Evolutionary conservation across 1,140 invertebrate species (phyloP), one percentile per base, ranked within the genome.

Genomic region (Campoletis sonorensis): DNA sequence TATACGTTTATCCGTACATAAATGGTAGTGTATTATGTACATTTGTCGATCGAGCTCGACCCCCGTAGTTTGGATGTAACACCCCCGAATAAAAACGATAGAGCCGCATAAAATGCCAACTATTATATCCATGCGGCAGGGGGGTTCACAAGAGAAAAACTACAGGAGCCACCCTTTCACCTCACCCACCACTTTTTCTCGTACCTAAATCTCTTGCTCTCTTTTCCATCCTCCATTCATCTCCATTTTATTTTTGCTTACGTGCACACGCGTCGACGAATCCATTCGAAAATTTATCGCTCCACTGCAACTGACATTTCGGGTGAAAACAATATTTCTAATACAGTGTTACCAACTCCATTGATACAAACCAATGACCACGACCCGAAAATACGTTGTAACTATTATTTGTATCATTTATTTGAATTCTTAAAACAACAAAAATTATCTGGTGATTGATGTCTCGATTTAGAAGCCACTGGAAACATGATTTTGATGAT

Each of bases 31-130:
- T 33, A 61, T 78, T 67, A 67, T 78, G 67, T 75, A 61, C 67
- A 45, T 49, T 67, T 45, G 58, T 0, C 58, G 37, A 64, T 16
- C 67, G 58, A 76, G 78, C 79, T 77, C 79, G 76, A 87, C 85
- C 87, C 86, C 84, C 84, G 82, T 81, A 77, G 81, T 82, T 84
- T 79, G 81, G 68, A 79, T 81, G 84, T 83, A 86, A 88, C 87
- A 88, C 87, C 86, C 86, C 84, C 85, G 82, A 85, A 88, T 88
- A 87, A 89, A 89, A 84, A 86, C 83, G 82, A 84, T 83, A 87
- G 21, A 70, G 30, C 61, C 21, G 23, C 86, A 86, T 87, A 85
- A 89, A 87, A 88, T 83, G 85, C 82, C 83, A 88, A 89, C 85
- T 88, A 86, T 85, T 33, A 33, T 70, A 70, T 21, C 85, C 84